phyloP scores from a whole-genome alignment of 2,113 vertebrate species.

The Junco hyemalis region DNA sequence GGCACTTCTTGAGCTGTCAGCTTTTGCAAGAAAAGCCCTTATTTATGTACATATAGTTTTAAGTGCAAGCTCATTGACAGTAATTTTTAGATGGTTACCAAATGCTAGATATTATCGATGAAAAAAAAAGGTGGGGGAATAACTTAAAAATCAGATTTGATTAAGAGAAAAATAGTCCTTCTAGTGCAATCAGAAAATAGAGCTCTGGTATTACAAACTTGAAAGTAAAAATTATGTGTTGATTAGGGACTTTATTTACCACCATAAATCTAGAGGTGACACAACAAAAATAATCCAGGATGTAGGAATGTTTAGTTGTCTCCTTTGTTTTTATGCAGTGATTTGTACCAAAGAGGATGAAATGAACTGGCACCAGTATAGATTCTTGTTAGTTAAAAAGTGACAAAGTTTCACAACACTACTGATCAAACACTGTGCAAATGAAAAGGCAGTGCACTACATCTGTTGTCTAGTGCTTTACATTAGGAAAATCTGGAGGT shows the following conservation, averaged over 20 bases:
- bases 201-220: not conserved
- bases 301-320: not conserved
- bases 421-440: not conserved
- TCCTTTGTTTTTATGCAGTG: not conserved
- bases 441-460: not conserved
- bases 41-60: not conserved
- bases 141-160: not conserved
- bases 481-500: not conserved
- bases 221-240: not conserved
- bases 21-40: not conserved
- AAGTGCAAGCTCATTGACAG: not conserved
- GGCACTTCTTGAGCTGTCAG: not conserved
- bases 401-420: not conserved
- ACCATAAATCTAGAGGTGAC: not conserved
- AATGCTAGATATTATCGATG: not conserved
- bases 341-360: slow-evolving; percentile 39
- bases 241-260: not conserved
- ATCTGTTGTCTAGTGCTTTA: not conserved
- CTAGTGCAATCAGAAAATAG: not conserved
- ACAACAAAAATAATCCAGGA: not conserved
- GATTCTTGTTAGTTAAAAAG: not conserved
- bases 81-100: not conserved
- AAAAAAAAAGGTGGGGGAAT: accelerated
- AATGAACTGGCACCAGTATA: not conserved
- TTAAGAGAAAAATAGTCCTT: not conserved